Base-by-base conservation (phyloP, 92 coral and sea anemone genomes). In the Anthopleura xanthogrammica region DNA sequence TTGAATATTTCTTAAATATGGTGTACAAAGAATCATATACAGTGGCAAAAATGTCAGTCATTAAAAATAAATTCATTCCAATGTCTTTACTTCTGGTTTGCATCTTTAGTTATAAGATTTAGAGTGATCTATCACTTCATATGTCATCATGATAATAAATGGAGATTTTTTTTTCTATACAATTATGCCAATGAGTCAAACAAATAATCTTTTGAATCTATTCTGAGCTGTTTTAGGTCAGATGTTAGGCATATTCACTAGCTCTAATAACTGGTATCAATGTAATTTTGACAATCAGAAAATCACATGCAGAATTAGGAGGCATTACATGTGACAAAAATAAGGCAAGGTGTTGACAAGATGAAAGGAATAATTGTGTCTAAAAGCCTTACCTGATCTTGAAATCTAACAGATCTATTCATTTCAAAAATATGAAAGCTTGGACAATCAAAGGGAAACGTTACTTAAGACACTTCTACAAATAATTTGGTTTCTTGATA, bases 341-440 rank as follows among this genome's bases (percentile, higher is more conserved):
- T 16, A 17, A 77, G 62, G 19, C 42, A 76, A 36, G 22, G 42
- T 75, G 50, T 20, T 42, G 60, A 46, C 80, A 46, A 52, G 66
- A 12, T 36, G 73, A 62, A 62, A 12, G 22, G n/a, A 19, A 75
- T n/a, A 4, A 17, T 75, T 43, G 10, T 10, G 12, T 75, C 43
- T 13, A 12, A 40, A 40, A 77, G 6, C 14, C 83, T 41, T 80
- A 80, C 83, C 83, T 80, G 74, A n/a, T 80, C 83, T 41, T 56
- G 70, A 48, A 80, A 80, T 66, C 83, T 62, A 54, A 80, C 83
- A 64, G 83, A 80, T 64, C 76, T 80, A 80, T 80, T 80, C 83
- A 80, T 80, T 65, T 16, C 43, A n/a, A 20, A 43, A 75, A 22
- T 11, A 54, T 54, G 58, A 54, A 54, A 54, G 58, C 58, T 54